phyloP scores from a whole-genome alignment of 2,888 invertebrate species.

The Clivina fossor region DNA sequence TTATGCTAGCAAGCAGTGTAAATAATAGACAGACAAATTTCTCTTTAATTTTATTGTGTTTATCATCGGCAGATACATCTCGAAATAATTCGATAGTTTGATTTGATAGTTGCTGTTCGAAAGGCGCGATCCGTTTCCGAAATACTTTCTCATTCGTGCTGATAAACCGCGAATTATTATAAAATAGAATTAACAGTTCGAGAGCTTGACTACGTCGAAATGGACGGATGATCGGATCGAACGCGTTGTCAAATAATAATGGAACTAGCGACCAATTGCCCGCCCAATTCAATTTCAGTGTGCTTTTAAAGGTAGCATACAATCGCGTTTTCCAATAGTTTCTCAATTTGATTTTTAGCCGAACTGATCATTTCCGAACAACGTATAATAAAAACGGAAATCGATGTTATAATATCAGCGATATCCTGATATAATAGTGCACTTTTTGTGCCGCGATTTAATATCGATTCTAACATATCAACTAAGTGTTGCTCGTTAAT shows the following conservation, averaged over 20 bases:
- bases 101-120: slow-evolving; percentile 56
- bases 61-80: slow-evolving; percentile 46
- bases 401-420: slow-evolving; percentile 64
- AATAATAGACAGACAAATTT: slow-evolving; percentile 61
- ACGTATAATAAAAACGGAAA: slow-evolving; percentile 66
- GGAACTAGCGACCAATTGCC: slow-evolving; percentile 64
- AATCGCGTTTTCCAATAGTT: slow-evolving; percentile 61
- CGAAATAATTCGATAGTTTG: slow-evolving; percentile 53
- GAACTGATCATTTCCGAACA: slow-evolving; percentile 63
- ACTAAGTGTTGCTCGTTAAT: slow-evolving; percentile 59
- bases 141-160: slow-evolving; percentile 50
- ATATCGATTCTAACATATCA: slow-evolving; percentile 59
- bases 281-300: slow-evolving; percentile 66
- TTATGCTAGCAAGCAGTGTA: slow-evolving; percentile 58
- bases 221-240: slow-evolving; percentile 62
- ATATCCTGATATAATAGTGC: slow-evolving; percentile 67
- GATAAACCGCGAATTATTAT: slow-evolving; percentile 60
- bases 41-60: slow-evolving; percentile 57
- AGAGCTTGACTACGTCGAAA: slow-evolving; percentile 69
- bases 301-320: slow-evolving; percentile 67
- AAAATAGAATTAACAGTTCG: slow-evolving; percentile 66
- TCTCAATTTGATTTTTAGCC: too few species aligned
- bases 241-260: slow-evolving; percentile 61
- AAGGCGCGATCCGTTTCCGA: slow-evolving; percentile 49
- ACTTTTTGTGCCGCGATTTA: slow-evolving; percentile 66